phyloP scores from a whole-genome alignment of 1,140 invertebrate species.

The Piezodorus guildinii region DNA sequence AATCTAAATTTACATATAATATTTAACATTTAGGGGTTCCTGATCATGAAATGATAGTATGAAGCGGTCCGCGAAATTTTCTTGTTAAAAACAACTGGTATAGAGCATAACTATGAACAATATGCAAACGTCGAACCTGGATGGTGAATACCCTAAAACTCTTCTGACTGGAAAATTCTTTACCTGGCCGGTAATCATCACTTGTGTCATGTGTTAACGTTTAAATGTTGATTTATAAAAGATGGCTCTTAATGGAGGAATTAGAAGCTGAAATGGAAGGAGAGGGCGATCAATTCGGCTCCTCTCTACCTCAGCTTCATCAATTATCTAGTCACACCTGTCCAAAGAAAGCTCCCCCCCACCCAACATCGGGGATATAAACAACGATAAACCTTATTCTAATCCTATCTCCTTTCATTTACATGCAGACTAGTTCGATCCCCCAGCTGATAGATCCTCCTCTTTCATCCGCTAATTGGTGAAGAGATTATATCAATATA shows the following conservation, averaged over 20 bases:
- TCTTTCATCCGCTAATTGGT: too few species aligned
- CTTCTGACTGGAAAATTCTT: background rate
- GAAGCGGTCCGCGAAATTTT: too few species aligned
- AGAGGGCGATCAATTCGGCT: background rate
- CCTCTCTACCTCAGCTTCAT: background rate
- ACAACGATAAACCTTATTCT: conserved; percentile 8
- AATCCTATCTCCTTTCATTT: conserved; percentile 5
- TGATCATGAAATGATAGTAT: too few species aligned
- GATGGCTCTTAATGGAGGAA: conserved; percentile 8
- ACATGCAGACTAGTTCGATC: background rate
- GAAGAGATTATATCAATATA: too few species aligned
- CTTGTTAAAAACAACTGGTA: too few species aligned
- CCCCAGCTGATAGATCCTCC: background rate
- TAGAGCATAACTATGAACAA: too few species aligned
- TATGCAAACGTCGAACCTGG: too few species aligned
- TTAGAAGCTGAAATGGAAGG: conserved; percentile 5
- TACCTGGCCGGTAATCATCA: background rate
- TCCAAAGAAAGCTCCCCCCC: background rate
- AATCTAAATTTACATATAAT: too few species aligned
- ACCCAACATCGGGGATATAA: background rate
- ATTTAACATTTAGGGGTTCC: too few species aligned
- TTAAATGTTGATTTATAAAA: conserved; percentile 14
- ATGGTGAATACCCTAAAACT: too few species aligned
- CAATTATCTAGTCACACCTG: background rate
- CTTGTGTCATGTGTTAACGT: background rate